Conservation (phyloP, 2,797 vertebrate species). For the Acanthis flammea region DNA sequence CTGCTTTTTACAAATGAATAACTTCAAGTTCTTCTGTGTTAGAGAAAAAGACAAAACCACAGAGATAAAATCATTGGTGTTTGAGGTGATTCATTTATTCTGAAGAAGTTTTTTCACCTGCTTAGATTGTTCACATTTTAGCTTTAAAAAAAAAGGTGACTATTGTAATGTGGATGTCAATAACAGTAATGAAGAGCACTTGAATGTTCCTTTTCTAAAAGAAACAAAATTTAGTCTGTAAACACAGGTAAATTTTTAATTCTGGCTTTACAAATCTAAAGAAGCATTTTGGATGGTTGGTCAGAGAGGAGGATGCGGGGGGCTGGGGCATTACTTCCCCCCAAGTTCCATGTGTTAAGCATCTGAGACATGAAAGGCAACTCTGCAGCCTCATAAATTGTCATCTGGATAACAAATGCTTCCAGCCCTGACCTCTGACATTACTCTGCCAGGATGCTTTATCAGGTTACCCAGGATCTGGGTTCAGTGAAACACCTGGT, state of each 20-base stretch:
- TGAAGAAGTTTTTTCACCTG: not conserved
- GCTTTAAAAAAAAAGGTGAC: not conserved
- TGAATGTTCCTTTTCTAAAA: not conserved
- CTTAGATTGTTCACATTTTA: not conserved
- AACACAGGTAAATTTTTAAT: not conserved
- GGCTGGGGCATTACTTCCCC: not conserved
- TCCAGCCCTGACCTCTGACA: not conserved
- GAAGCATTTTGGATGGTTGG: not conserved
- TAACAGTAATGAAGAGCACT: not conserved
- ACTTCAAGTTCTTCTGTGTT: not conserved
- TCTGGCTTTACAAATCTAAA: not conserved
- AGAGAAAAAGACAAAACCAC: not conserved
- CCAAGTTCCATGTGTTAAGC: not conserved
- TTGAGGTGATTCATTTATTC: not conserved
- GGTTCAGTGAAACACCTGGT: not conserved
- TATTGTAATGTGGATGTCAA: not conserved
- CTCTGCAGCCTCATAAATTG: not conserved
- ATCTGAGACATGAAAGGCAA: not conserved
- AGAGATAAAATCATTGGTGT: not conserved
- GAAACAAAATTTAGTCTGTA: not conserved
- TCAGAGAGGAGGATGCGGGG: not conserved
- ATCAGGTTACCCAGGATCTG: not conserved
- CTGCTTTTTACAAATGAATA: not conserved
- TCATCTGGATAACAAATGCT: not conserved
- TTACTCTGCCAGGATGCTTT: not conserved